Evolutionary conservation across 2,797 vertebrate species (phyloP).

Genomic region (Helostoma temminkii): DNA sequence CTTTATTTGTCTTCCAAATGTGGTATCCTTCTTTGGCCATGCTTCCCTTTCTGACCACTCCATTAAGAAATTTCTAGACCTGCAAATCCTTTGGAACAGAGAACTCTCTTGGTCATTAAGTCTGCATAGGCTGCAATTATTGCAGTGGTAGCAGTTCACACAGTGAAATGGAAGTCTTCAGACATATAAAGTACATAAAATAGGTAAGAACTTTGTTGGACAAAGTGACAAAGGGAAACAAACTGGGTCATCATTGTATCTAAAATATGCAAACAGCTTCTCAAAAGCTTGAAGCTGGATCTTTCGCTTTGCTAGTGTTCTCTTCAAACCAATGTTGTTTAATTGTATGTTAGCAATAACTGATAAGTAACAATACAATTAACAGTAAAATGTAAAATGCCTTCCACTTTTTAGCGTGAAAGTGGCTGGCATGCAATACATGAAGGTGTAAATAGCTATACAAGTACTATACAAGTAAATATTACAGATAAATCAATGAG

Average conservation of each 20-base stretch:
- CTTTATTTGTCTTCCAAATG: too few relatives aligned
- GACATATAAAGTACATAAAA: too few relatives aligned
- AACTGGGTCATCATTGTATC: not conserved
- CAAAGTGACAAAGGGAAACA: not conserved
- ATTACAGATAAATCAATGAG: slow-evolving; percentile 28
- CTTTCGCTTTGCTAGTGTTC: not conserved
- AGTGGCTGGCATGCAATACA: slow-evolving; percentile 4
- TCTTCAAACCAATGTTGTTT: slow-evolving; percentile 14
- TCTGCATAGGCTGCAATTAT: too few relatives aligned
- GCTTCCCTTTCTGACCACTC: too few relatives aligned
- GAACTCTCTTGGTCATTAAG: not conserved
- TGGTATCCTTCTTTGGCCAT: too few relatives aligned
- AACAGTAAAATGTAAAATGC: not conserved
- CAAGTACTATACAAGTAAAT: slow-evolving; percentile 21
- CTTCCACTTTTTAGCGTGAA: slow-evolving; percentile 17
- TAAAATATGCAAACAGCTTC: slow-evolving; percentile 12
- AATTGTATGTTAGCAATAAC: slow-evolving; percentile 12
- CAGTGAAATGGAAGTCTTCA: too few relatives aligned
- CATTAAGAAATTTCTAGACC: too few relatives aligned
- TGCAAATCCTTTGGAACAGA: too few relatives aligned
- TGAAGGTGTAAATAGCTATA: slow-evolving; percentile 33
- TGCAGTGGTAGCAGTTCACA: too few relatives aligned
- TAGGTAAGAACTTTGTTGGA: not conserved
- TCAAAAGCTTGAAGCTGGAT: slow-evolving; percentile 9
- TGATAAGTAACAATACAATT: slow-evolving; percentile 6